A percentile compares a stretch with the other conserved stretches of the same genome.
These are phyloP conservation scores for Ennomos erosarius DNA, from an alignment of 2,888 invertebrate species.

Conservation along the genomic window DNA sequence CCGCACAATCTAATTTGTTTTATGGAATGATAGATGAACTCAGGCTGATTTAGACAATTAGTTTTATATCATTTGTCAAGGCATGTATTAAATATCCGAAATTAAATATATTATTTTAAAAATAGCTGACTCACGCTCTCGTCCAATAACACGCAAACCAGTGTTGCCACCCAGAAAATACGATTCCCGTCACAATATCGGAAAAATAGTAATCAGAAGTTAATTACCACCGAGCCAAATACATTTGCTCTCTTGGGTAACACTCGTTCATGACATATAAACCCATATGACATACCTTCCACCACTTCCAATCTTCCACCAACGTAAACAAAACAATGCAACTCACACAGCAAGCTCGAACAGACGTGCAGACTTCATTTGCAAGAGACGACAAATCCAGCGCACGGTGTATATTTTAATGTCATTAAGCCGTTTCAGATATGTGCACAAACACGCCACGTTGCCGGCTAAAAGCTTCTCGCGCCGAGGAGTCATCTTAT, in stretches of 20 bases:
- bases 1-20: not conserved
- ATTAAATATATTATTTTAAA: no score
- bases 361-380: constrained; percentile 20
- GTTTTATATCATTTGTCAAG: no score
- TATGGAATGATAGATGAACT: not conserved
- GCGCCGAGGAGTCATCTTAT: constrained; percentile 42
- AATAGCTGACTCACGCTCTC: no score
- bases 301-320: not conserved
- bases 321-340: constrained; percentile 13
- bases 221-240: no score
- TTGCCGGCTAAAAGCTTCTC: constrained; percentile 42
- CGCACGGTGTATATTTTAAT: constrained; percentile 40
- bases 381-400: constrained; percentile 12
- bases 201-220: no score
- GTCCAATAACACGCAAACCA: no score
- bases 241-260: no score
- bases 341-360: not conserved
- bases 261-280: no score
- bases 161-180: no score
- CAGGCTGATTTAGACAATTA: not conserved
- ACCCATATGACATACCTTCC: no score
- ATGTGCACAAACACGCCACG: constrained; percentile 39
- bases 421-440: constrained; percentile 38
- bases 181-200: no score
- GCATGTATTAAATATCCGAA: no score